Base-by-base conservation (phyloP, 2,888 invertebrate genomes). In the Parascotia fuliginaria region DNA sequence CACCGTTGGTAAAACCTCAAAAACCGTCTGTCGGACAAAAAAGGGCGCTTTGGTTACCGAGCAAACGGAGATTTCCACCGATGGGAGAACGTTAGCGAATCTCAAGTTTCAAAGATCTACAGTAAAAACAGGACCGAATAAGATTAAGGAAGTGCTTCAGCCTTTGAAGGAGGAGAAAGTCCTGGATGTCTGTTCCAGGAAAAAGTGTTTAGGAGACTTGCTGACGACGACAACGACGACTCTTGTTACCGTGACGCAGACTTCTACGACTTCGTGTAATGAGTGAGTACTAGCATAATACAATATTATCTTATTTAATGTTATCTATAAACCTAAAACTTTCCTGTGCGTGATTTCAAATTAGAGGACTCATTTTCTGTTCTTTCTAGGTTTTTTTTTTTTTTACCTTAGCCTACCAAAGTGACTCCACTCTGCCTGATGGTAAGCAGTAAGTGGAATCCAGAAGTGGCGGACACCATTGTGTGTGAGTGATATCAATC, bases 271-370 rank as follows among this genome's bases (percentile, higher is more conserved):
- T 36, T 85, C 85, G 40, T 92, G 92, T 54, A 92, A 92, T 79
- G 92, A 92, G 92, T 93, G 68, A 93, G 93, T 93, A 81, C 11
- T 56, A 31, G 16, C n/a, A n/a, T n/a, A n/a, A n/a, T n/a, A n/a
- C n/a, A n/a, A n/a, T n/a, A n/a, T n/a, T n/a, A n/a, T n/a, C n/a
- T n/a, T n/a, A n/a, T n/a, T n/a, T n/a, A n/a, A n/a, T n/a, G n/a
- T n/a, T n/a, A n/a, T n/a, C n/a, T n/a, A n/a, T n/a, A n/a, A n/a
- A n/a, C n/a, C n/a, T n/a, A n/a, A n/a, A n/a, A 7, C 28, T n/a
- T 28, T 28, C 2, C 9, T 5, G 28, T 7, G 9, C 3, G 2
- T 28, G 28, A 5, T n/a, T 9, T 28, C 2, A 9, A 5, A n/a
- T 2, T 28, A n/a, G 9, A 28, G 28, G n/a, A n/a, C n/a, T n/a